Percentiles rank a stretch among this genome's conserved stretches.
These are phyloP conservation scores for Heliconius aoede DNA, from an alignment of 2,888 invertebrate species.

Conservation along the genomic window DNA sequence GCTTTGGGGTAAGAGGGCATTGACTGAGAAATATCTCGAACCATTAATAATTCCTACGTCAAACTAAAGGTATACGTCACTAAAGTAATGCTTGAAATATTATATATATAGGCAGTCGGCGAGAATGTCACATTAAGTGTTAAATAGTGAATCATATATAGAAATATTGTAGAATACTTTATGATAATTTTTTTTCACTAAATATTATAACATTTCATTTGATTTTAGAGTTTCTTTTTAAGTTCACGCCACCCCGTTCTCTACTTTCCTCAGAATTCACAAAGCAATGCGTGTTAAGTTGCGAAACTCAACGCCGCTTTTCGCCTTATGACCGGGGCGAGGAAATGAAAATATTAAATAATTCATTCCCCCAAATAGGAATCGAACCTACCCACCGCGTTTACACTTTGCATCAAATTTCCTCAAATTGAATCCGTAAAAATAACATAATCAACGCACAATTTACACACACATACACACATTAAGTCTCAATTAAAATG, in stretches of 20 bases:
- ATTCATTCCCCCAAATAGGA: neutral
- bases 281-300: neutral
- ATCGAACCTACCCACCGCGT: neutral
- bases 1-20: constrained; percentile 44
- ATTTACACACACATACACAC: neutral
- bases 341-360: neutral
- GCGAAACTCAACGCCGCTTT: neutral
- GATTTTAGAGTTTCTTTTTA: too few relatives aligned
- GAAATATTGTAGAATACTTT: neutral
- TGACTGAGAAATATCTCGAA: constrained; percentile 38
- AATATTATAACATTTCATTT: neutral
- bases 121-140: neutral
- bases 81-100: neutral
- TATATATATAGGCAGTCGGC: too few relatives aligned
- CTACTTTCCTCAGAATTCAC: neutral
- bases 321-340: neutral
- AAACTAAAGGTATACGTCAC: constrained; percentile 14
- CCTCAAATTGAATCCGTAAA: too few relatives aligned
- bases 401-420: neutral
- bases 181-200: neutral
- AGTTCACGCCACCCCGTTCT: neutral
- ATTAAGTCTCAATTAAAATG: neutral
- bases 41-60: constrained; percentile 12
- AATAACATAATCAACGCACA: neutral
- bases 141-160: neutral